phyloP scores from a whole-genome alignment of 2,888 invertebrate species.

The Patella pellucida region DNA sequence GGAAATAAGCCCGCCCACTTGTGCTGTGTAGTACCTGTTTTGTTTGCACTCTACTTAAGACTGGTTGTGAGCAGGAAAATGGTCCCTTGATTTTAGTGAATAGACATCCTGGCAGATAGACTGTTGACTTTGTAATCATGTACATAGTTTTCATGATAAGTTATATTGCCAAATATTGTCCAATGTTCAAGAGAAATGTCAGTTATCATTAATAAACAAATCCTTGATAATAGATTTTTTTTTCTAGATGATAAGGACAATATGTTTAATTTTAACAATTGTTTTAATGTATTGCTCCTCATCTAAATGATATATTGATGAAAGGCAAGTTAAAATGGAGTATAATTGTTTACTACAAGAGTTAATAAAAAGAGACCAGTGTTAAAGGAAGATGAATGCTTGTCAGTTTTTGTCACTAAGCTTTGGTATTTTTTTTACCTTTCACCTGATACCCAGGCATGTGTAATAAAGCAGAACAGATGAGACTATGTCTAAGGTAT shows the following conservation, averaged over 20 bases:
- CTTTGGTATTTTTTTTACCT: neutral
- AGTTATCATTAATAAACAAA: no score
- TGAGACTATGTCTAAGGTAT: conserved; percentile 1
- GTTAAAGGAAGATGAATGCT: neutral
- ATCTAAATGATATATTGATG: no score
- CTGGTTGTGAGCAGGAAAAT: conserved; percentile 6
- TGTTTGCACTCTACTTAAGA: conserved; percentile 6
- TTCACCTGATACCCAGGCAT: no score
- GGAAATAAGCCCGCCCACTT: conserved; percentile 2
- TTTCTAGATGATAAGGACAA: no score
- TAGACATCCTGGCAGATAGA: conserved; percentile 12
- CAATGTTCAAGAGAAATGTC: neutral
- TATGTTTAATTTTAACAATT: no score
- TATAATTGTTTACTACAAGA: no score
- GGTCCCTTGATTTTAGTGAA: conserved; percentile 9
- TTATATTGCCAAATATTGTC: conserved; percentile 11
- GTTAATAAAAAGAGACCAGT: no score
- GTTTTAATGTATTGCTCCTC: no score
- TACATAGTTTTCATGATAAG: conserved; percentile 1
- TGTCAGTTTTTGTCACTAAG: neutral
- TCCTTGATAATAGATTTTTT: no score
- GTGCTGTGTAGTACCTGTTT: conserved; percentile 11
- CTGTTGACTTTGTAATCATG: conserved; percentile 7
- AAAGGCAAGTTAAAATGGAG: no score
- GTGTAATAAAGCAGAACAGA: neutral